These are phyloP conservation scores for Zapus hudsonius DNA, from an alignment of 2,113 vertebrate genomes.

Conservation along the genomic window DNA sequence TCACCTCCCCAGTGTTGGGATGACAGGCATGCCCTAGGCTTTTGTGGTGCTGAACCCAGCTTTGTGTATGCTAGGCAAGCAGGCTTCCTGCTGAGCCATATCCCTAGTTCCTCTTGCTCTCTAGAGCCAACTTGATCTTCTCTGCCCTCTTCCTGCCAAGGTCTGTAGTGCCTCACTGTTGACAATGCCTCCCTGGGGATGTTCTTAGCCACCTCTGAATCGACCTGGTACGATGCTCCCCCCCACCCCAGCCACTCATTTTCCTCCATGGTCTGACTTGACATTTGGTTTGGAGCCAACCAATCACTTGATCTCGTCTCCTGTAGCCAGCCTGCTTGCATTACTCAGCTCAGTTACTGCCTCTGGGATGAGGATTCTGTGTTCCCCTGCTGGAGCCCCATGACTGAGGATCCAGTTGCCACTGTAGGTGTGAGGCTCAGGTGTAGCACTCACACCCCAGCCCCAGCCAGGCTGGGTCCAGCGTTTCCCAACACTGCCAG, in stretches of 20 bases:
- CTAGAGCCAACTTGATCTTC: background rate
- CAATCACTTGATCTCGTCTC: background rate
- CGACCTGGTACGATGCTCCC: background rate
- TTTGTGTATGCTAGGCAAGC: too few species aligned
- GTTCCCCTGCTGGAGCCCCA: background rate
- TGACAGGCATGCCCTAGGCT: too few species aligned
- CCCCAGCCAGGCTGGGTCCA: background rate
- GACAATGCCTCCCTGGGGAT: accelerated
- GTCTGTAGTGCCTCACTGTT: background rate
- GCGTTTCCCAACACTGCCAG: background rate
- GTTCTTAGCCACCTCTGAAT: background rate
- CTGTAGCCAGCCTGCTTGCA: background rate
- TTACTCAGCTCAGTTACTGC: background rate
- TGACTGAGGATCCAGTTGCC: background rate
- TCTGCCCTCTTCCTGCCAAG: background rate
- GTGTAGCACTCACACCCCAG: background rate
- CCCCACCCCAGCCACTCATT: accelerated
- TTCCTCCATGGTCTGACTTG: background rate
- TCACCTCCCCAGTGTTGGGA: too few species aligned
- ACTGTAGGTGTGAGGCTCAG: accelerated
- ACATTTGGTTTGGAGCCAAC: background rate
- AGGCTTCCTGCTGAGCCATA: too few species aligned
- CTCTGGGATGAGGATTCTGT: background rate
- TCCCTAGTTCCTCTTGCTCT: background rate
- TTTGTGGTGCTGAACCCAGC: too few species aligned